Percentiles rank a stretch among this genome's conserved stretches.
Evolutionary conservation across 2,797 vertebrate species (phyloP).

Genomic region (Tarsius wallacei): DNA sequence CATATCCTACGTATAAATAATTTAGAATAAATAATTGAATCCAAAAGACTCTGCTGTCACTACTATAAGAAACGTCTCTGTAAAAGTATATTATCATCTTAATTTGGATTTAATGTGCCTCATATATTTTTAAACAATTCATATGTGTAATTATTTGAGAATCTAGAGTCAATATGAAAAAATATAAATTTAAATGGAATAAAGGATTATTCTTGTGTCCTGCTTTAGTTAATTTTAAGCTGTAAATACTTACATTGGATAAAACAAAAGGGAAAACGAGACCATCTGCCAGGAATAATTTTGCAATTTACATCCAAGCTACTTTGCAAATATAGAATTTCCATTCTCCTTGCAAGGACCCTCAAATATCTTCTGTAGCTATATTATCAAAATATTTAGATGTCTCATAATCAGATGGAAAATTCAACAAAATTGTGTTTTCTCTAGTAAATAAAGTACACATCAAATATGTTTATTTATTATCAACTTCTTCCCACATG

Average conservation of each 20-base stretch:
- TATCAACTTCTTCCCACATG: background rate
- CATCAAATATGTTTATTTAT: background rate
- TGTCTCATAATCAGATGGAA: slow-evolving; percentile 19
- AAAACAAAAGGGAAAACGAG: slow-evolving; percentile 65
- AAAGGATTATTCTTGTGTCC: background rate
- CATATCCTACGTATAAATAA: background rate
- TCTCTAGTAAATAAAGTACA: background rate
- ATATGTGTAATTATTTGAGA: slow-evolving; percentile 25
- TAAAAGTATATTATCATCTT: background rate
- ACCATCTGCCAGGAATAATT: slow-evolving; percentile 46
- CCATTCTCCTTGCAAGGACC: slow-evolving; percentile 15
- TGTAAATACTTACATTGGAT: slow-evolving; percentile 33
- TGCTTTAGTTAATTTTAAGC: slow-evolving; percentile 50
- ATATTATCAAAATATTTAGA: slow-evolving; percentile 56
- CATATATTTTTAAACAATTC: slow-evolving; percentile 29
- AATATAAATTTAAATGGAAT: slow-evolving; percentile 45
- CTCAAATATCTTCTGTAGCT: slow-evolving; percentile 2
- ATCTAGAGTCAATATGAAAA: background rate
- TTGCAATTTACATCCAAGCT: slow-evolving; percentile 23
- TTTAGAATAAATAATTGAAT: slow-evolving; percentile 25
- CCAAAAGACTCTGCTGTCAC: background rate
- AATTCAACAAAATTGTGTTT: slow-evolving; percentile 36
- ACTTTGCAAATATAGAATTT: slow-evolving; percentile 61
- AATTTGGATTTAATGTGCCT: slow-evolving; percentile 20
- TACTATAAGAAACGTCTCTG: background rate